Percentiles rank a stretch among this genome's conserved stretches.
These are phyloP conservation scores for Motacilla tschutschensis DNA, from an alignment of 2,113 vertebrate species.

Conservation along the genomic window DNA sequence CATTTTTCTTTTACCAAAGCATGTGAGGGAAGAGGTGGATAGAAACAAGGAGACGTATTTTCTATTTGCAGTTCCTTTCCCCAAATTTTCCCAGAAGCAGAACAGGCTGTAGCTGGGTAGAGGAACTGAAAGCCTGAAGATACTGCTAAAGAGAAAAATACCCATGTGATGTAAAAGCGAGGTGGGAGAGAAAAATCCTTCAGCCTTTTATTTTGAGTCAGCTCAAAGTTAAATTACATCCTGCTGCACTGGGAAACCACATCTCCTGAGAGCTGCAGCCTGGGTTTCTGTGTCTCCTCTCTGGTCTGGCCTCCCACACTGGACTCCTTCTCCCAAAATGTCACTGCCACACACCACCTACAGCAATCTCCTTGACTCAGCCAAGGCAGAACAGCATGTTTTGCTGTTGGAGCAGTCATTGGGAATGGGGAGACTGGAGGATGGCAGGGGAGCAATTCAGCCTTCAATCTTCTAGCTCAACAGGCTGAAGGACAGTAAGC, in stretches of 20 bases:
- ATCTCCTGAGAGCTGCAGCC: background rate
- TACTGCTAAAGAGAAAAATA: constrained; percentile 30
- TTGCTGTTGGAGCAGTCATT: background rate
- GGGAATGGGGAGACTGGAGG: background rate
- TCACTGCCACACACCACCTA: background rate
- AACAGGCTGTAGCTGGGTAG: constrained; percentile 28
- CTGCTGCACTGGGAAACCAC: rapidly evolving
- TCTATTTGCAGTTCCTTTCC: constrained; percentile 50
- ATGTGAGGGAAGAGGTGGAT: background rate
- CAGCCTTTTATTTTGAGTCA: constrained; percentile 3
- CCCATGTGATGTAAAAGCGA: background rate
- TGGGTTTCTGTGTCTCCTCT: background rate
- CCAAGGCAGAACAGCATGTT: background rate
- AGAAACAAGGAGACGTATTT: constrained; percentile 33
- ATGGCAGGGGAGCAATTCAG: background rate
- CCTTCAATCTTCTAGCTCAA: background rate
- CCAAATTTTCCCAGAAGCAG: constrained; percentile 39
- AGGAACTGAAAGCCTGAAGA: constrained; percentile 36
- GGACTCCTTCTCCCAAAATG: background rate
- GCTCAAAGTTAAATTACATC: background rate
- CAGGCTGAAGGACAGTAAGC: background rate
- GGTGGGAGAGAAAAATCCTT: background rate
- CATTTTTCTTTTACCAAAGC: constrained; percentile 16
- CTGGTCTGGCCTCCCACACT: background rate
- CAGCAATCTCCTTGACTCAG: background rate